These are phyloP conservation scores for Cataglyphis cursor DNA, from an alignment of 2,888 invertebrate species.

Conservation along the genomic window DNA sequence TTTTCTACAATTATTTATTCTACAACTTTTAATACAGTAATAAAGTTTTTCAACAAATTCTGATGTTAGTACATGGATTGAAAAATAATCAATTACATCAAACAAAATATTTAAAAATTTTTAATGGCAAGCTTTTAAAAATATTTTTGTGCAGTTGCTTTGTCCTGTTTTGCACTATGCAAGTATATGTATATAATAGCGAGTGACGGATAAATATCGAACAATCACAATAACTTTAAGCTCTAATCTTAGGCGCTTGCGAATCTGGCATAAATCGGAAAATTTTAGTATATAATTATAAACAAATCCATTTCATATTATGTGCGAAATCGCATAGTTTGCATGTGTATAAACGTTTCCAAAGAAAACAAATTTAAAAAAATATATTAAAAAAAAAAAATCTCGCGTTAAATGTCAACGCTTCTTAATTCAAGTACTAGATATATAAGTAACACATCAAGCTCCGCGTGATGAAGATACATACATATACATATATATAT, in stretches of 20 bases:
- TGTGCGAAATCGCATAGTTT: not conserved
- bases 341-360: not conserved
- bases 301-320: not conserved
- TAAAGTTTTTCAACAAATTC: not conserved
- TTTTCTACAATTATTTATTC: slow-evolving; percentile 7
- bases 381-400: not conserved
- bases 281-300: slow-evolving; percentile 12
- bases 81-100: not conserved
- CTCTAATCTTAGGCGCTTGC: not conserved
- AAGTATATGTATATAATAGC: not conserved
- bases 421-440: slow-evolving; percentile 62
- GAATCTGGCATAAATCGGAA: slow-evolving; percentile 21
- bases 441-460: slow-evolving; percentile 15
- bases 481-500: not conserved
- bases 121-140: not conserved
- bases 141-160: not conserved
- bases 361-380: not conserved
- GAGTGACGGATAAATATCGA: not conserved
- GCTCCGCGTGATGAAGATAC: slow-evolving; percentile 36
- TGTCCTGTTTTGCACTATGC: slow-evolving; percentile 47
- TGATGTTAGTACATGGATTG: not conserved
- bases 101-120: not conserved
- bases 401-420: not conserved
- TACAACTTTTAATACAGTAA: not conserved
- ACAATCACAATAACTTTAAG: not conserved